phyloP scores from a whole-genome alignment of 2,888 invertebrate species.

The Agrotis puta region DNA sequence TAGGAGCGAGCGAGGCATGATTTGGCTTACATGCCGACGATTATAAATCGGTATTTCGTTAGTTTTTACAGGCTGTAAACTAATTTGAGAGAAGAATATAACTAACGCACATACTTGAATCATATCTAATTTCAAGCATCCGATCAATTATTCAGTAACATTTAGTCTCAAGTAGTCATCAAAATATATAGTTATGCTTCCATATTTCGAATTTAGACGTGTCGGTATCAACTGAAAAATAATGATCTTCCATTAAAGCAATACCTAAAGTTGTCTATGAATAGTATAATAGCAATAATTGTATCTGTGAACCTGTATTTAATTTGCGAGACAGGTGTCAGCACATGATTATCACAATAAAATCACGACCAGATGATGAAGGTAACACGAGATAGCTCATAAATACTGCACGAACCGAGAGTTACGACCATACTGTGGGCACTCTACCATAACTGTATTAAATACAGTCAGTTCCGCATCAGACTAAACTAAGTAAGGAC shows the following conservation, averaged over 20 bases:
- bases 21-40: conserved; percentile 13
- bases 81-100: conserved; percentile 39
- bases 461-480: conserved; percentile 60
- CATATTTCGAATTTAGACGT: conserved; percentile 21
- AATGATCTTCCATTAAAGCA: conserved; percentile 18
- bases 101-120: conserved; percentile 47
- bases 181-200: conserved; percentile 26
- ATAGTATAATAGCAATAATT: background rate
- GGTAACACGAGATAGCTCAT: conserved; percentile 18
- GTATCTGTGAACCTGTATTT: background rate
- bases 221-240: conserved; percentile 42
- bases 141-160: conserved; percentile 19
- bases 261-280: background rate
- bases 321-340: conserved; percentile 8
- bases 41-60: conserved; percentile 47
- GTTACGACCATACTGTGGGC: conserved; percentile 40
- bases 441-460: conserved; percentile 43
- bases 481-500: conserved; percentile 59
- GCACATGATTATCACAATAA: conserved; percentile 33
- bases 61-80: conserved; percentile 21
- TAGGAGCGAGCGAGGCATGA: conserved; percentile 31
- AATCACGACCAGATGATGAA: conserved; percentile 32
- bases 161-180: conserved; percentile 12
- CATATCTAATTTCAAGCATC: conserved; percentile 52
- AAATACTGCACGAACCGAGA: conserved; percentile 37